phyloP scores from a whole-genome alignment of 2,797 vertebrate species.

The Semotilus atromaculatus region DNA sequence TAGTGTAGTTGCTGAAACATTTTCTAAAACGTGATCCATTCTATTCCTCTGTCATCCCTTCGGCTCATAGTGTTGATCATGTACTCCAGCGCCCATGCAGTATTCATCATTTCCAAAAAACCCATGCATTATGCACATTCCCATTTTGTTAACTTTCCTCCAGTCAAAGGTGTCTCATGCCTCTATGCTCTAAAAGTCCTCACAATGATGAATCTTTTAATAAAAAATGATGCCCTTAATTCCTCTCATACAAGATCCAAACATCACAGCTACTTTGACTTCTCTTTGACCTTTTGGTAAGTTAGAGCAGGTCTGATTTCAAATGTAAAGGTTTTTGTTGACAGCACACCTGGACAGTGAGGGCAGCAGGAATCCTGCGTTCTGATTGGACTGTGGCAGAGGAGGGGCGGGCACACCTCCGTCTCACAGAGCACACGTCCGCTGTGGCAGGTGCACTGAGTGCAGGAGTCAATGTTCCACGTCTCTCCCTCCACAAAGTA shows the following conservation, averaged over 20 bases:
- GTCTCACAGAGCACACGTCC: constrained; percentile 89
- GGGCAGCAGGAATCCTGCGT: constrained; percentile 91
- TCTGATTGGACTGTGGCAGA: constrained; percentile 86
- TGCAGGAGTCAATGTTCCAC: constrained; percentile 91
- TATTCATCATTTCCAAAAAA: constrained; percentile 29
- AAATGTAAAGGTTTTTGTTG: not conserved
- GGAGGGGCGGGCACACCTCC: constrained; percentile 88
- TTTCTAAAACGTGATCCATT: constrained; percentile 23
- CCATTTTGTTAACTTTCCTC: constrained; percentile 28
- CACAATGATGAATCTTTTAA: not conserved
- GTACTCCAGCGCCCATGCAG: constrained; percentile 33
- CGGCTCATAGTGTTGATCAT: constrained; percentile 26
- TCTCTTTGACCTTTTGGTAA: not conserved
- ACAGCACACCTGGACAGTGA: constrained; percentile 82
- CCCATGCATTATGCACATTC: constrained; percentile 51
- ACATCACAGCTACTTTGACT: not conserved
- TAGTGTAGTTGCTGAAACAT: constrained; percentile 34
- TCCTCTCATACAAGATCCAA: not conserved
- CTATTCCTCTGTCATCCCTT: constrained; percentile 22
- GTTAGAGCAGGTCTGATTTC: not conserved
- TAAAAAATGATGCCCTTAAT: not conserved
- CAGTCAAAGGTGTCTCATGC: not conserved
- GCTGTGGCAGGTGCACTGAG: constrained; percentile 87
- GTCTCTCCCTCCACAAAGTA: constrained; percentile 89
- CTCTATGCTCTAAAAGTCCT: not conserved